Conservation (phyloP, 2,888 invertebrate species). For the Sarcophaga variegata region DNA sequence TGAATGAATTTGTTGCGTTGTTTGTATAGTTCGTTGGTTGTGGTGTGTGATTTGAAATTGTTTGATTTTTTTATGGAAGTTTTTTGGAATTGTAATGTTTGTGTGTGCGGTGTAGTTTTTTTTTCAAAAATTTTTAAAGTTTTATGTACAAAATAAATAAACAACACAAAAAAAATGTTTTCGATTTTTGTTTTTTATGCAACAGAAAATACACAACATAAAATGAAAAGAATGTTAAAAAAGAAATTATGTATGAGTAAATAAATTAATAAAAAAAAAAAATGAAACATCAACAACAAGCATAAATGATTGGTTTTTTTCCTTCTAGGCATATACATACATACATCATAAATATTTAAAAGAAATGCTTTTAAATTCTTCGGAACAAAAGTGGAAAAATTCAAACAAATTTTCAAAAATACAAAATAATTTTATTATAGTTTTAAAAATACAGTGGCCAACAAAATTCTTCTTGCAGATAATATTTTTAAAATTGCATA, state of each 20-base stretch:
- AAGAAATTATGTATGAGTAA: constrained; percentile 58
- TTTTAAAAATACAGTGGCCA: too few relatives aligned
- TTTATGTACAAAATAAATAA: constrained; percentile 64
- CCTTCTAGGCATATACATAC: constrained; percentile 18
- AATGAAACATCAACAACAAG: constrained; percentile 26
- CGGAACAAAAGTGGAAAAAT: not conserved
- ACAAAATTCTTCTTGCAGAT: too few relatives aligned
- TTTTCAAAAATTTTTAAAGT: constrained; percentile 14
- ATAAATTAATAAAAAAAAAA: constrained; percentile 38
- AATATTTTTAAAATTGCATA: too few relatives aligned
- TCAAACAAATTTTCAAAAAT: not conserved
- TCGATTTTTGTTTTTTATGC: constrained; percentile 51
- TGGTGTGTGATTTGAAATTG: not conserved
- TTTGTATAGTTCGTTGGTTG: constrained; percentile 21
- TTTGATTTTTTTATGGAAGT: constrained; percentile 46
- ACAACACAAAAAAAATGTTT: constrained; percentile 66
- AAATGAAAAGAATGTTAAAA: constrained; percentile 61
- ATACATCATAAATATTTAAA: constrained; percentile 4
- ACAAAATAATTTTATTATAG: too few relatives aligned
- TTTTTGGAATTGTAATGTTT: constrained; percentile 40
- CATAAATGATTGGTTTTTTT: constrained; percentile 27
- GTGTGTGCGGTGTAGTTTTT: constrained; percentile 69
- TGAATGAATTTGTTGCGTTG: constrained; percentile 42
- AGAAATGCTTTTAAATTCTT: constrained; percentile 50
- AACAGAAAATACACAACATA: constrained; percentile 65